A percentile compares a stretch with the other conserved stretches of the same genome.
phyloP scores from a whole-genome alignment of 23 tunicate species.

The Halocynthia roretzi region DNA sequence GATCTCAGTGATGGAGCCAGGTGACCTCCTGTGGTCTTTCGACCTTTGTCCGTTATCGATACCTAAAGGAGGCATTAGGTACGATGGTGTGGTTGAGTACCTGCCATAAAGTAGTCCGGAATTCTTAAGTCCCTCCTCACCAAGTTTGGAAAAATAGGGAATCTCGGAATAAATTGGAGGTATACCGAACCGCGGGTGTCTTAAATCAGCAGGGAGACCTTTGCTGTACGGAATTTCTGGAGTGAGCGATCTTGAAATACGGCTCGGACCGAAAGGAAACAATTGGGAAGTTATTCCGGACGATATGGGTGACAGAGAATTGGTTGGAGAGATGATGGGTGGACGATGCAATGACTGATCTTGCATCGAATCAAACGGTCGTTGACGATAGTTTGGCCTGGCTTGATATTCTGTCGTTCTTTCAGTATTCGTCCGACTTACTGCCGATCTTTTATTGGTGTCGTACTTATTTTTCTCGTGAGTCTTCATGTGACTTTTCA shows the following conservation, averaged over 20 bases:
- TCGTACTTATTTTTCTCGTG: conserved; percentile 90
- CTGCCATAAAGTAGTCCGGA: too few species aligned
- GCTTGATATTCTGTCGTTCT: background rate
- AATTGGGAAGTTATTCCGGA: background rate
- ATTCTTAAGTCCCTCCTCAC: too few species aligned
- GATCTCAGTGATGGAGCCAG: too few species aligned
- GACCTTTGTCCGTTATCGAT: too few species aligned
- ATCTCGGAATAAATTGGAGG: too few species aligned
- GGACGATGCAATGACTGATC: background rate
- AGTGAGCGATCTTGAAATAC: background rate
- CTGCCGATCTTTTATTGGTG: conserved; percentile 24
- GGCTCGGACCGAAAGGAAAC: background rate
- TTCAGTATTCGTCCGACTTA: background rate
- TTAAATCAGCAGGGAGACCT: too few species aligned
- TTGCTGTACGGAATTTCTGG: background rate
- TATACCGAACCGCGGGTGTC: too few species aligned
- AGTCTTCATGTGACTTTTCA: conserved; percentile 98
- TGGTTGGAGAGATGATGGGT: background rate
- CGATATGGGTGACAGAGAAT: background rate
- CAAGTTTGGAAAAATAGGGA: too few species aligned
- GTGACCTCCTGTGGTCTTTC: too few species aligned
- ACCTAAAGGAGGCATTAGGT: too few species aligned
- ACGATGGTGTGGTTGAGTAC: too few species aligned
- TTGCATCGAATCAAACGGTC: background rate
- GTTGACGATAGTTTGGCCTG: conserved; percentile 11